Evolutionary conservation across 2,113 vertebrate species (phyloP).

Genomic region (Eulacestoma nigropectus): DNA sequence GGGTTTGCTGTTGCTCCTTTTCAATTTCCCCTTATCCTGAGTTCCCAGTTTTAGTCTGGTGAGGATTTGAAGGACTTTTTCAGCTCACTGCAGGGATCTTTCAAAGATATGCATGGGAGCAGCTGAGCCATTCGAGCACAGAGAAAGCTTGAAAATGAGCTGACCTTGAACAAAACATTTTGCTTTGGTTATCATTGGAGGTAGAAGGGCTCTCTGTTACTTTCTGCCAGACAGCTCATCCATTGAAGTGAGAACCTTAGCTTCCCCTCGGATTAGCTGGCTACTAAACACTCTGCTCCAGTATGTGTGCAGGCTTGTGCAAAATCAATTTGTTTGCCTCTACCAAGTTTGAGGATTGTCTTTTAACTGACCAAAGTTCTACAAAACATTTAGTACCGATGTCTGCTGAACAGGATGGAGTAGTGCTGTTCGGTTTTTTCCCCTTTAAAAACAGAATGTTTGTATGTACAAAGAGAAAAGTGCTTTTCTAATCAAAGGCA

Average conservation of each 20-base stretch:
- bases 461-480: background rate
- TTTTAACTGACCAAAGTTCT: background rate
- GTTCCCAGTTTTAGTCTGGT: slow-evolving; percentile 6
- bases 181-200: background rate
- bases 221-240: background rate
- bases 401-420: background rate
- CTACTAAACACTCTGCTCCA: background rate
- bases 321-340: background rate
- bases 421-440: background rate
- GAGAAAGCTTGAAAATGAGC: slow-evolving; percentile 34
- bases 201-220: background rate
- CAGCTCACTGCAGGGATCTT: slow-evolving; percentile 14
- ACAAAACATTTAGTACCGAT: background rate
- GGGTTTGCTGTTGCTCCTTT: slow-evolving; percentile 3
- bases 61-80: slow-evolving; percentile 36
- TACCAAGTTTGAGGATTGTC: background rate
- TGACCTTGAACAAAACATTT: slow-evolving; percentile 39
- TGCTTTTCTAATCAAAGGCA: background rate
- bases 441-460: background rate
- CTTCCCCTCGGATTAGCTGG: background rate
- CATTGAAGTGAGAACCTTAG: background rate
- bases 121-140: background rate
- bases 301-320: background rate
- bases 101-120: background rate
- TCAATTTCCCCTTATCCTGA: background rate